A percentile compares a stretch with the other conserved stretches of the same genome.
These are phyloP conservation scores for Atopsyche davidsoni DNA, from an alignment of 1,140 invertebrate genomes.

Conservation along the genomic window DNA sequence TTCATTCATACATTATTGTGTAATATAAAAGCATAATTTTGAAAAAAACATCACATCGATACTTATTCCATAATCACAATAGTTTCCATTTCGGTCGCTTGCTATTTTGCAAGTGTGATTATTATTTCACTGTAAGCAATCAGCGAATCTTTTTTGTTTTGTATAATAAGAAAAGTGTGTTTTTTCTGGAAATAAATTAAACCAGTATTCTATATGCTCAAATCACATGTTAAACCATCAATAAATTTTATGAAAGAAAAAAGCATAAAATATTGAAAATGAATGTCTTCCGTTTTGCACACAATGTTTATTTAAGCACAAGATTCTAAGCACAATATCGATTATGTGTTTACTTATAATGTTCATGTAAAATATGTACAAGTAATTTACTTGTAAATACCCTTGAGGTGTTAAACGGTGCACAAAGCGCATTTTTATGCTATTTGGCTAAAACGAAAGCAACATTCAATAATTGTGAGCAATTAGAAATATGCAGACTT, in stretches of 20 bases:
- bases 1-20: no score
- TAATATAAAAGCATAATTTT: no score
- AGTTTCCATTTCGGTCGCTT: no score
- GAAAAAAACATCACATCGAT: no score
- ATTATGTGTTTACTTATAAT: constrained; percentile 19
- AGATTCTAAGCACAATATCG: constrained; percentile 20
- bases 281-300: constrained; percentile 31
- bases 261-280: constrained; percentile 23
- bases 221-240: constrained; percentile 23
- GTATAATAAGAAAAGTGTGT: no score
- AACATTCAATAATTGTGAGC: constrained; percentile 17
- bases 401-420: constrained; percentile 12
- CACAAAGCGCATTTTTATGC: constrained; percentile 16
- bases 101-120: no score
- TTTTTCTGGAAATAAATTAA: no score
- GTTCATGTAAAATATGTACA: constrained; percentile 11
- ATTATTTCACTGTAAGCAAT: no score
- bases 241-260: constrained; percentile 11
- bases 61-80: no score
- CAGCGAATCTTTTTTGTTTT: no score
- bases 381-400: constrained; percentile 3
- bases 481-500: constrained; percentile 24
- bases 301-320: constrained; percentile 26
- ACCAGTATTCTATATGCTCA: constrained; percentile 27
- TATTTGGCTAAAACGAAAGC: constrained; percentile 10